phyloP scores from a whole-genome alignment of 2,888 invertebrate species.

The Conomelus anceps region DNA sequence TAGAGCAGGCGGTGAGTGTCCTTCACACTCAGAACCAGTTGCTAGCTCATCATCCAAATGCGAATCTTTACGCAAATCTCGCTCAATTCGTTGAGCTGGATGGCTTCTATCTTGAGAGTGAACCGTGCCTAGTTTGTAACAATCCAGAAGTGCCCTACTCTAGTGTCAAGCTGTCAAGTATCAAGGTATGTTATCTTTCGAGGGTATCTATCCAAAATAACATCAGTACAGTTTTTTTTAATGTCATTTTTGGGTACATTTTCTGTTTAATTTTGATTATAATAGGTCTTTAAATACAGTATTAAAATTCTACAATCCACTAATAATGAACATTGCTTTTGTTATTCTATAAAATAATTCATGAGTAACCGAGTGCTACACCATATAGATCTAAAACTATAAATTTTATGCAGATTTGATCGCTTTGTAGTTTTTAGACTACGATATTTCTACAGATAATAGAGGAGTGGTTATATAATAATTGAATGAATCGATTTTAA shows the following conservation, averaged over 20 bases:
- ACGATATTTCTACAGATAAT: too few species aligned
- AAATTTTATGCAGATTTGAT: too few species aligned
- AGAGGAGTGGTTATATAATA: too few species aligned
- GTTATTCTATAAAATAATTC: too few species aligned
- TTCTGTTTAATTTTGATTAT: too few species aligned
- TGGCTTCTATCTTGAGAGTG: conserved; percentile 92
- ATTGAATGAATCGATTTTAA: too few species aligned
- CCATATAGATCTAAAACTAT: too few species aligned
- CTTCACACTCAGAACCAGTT: conserved; percentile 83
- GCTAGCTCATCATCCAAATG: conserved; percentile 87
- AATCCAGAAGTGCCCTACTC: conserved; percentile 92
- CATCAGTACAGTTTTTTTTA: not conserved
- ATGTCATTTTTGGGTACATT: not conserved
- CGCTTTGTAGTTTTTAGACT: too few species aligned
- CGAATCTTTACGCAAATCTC: conserved; percentile 82
- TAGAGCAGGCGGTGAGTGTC: conserved; percentile 78
- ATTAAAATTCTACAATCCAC: not conserved
- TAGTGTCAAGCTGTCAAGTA: conserved; percentile 84
- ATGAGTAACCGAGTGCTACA: too few species aligned
- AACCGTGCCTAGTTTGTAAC: conserved; percentile 96
- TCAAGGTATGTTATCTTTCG: conserved; percentile 77
- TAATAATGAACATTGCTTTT: not conserved
- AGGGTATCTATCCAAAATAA: not conserved
- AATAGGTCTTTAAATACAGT: too few species aligned
- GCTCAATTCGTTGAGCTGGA: conserved; percentile 93